phyloP scores from a whole-genome alignment of 2,888 invertebrate species.

The Drosophila tanythrix region DNA sequence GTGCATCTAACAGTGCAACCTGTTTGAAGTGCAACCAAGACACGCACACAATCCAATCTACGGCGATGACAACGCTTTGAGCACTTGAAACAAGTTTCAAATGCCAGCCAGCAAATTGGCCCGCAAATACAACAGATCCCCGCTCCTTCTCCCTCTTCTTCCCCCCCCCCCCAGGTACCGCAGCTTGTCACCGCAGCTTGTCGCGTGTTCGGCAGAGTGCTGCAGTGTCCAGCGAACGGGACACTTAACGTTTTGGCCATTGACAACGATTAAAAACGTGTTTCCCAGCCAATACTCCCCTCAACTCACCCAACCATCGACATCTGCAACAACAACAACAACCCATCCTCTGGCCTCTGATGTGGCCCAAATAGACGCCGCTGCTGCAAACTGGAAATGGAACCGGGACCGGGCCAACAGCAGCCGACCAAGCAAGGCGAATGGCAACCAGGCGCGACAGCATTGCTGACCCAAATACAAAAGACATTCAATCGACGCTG shows the following conservation, averaged over 20 bases:
- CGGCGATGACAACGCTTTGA: conserved; percentile 35
- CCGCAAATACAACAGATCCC: conserved; percentile 36
- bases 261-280: conserved; percentile 80
- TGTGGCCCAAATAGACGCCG: conserved; percentile 50
- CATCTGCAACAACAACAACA: not conserved
- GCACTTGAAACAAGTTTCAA: conserved; percentile 66
- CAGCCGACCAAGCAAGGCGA: conserved; percentile 25
- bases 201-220: conserved; percentile 52
- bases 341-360: conserved; percentile 8
- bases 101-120: conserved; percentile 69
- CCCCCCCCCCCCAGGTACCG: not conserved
- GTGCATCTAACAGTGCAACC: conserved; percentile 80
- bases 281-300: conserved; percentile 39
- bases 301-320: not conserved
- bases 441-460: conserved; percentile 48
- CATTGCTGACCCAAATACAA: conserved; percentile 77
- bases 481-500: conserved; percentile 72
- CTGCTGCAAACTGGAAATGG: conserved; percentile 42
- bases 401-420: conserved; percentile 65
- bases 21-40: conserved; percentile 58
- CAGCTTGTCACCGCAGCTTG: conserved; percentile 7
- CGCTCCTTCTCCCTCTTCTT: not conserved
- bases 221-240: conserved; percentile 62
- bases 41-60: conserved; percentile 3
- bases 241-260: conserved; percentile 81